These are phyloP conservation scores for Archips xylosteana DNA, from an alignment of 2,888 invertebrate species.

Conservation along the genomic window DNA sequence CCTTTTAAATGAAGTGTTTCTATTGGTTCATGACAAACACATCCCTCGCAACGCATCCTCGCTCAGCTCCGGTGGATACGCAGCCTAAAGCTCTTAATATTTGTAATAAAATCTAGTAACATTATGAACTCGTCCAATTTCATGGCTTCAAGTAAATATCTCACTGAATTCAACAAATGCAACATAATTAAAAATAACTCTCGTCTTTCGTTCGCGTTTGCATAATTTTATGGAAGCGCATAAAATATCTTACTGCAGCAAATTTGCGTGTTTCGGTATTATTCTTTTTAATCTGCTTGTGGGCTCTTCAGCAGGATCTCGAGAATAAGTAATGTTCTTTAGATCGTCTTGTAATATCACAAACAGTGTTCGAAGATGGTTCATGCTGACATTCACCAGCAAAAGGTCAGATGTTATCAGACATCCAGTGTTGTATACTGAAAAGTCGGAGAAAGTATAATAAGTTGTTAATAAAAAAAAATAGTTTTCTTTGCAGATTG, in stretches of 20 bases:
- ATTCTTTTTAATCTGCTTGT: conserved; percentile 16
- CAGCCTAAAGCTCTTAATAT: background rate
- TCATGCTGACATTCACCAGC: conserved; percentile 45
- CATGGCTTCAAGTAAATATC: background rate
- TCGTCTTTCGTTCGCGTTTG: background rate
- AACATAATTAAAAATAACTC: background rate
- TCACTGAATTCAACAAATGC: background rate
- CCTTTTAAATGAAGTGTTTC: no score
- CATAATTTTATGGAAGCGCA: background rate
- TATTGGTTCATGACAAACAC: no score
- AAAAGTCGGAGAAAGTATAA: background rate
- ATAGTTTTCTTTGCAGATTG: no score
- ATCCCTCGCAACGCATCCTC: no score
- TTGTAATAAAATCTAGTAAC: background rate
- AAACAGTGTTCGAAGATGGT: conserved; percentile 45
- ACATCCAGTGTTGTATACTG: conserved; percentile 36
- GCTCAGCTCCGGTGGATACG: no score
- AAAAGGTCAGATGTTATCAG: conserved; percentile 44
- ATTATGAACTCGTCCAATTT: background rate
- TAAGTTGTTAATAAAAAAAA: no score
- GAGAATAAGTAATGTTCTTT: conserved; percentile 40
- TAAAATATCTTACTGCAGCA: conserved; percentile 21
- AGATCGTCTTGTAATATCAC: conserved; percentile 47
- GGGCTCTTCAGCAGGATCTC: conserved; percentile 36
- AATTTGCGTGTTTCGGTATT: conserved; percentile 19